Evolutionary conservation across 2,888 invertebrate species (phyloP), one percentile per base, ranked within the genome.

Genomic region (Limenitis camilla): DNA sequence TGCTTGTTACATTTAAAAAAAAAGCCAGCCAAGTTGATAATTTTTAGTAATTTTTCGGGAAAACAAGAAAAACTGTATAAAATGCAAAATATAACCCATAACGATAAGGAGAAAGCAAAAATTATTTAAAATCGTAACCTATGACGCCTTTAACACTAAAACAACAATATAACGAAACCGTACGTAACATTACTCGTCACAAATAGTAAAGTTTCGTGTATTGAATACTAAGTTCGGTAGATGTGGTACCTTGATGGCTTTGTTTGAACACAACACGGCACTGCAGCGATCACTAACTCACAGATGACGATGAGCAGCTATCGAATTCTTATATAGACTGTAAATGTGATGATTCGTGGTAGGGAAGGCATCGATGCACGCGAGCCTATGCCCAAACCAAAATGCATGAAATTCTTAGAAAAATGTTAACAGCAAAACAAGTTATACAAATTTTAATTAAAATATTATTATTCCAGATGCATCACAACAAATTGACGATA

Each of bases 311-410:
- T 66, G 68, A 64, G 64, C 62, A 68, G 69, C 63, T 71, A 69
- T 61, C 67, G 66, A 76, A 79, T 82, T 76, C 83, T 86, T 85
- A 75, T 86, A 86, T 86, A 86, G 78, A 82, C 72, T 79, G 81
- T 76, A 78, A 63, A 63, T 64, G 66, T 64, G 63, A 71, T 66
- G 70, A 57, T 47, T 52, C 52, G 68, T 64, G 75, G 81, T 72
- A 79, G 81, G 84, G 83, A 71, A 64, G 58, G 49, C 60, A 58
- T 57, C 61, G 64, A 60, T 61, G 65, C 65, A 66, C 61, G 64
- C 62, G 53, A 59, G 53, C 8, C 60, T 39, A 27, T 32, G 46
- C 43, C 53, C 28, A 53, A 62, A 65, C 63, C 60, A 57, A 60
- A 61, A 60, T 64, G 65, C 65, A 64, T 65, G 68, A 67, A 68